A percentile compares a stretch with the other conserved stretches of the same genome.
Evolutionary conservation across 2,888 invertebrate species (phyloP).

Genomic region (Bursaphelenchus okinawaensis): DNA sequence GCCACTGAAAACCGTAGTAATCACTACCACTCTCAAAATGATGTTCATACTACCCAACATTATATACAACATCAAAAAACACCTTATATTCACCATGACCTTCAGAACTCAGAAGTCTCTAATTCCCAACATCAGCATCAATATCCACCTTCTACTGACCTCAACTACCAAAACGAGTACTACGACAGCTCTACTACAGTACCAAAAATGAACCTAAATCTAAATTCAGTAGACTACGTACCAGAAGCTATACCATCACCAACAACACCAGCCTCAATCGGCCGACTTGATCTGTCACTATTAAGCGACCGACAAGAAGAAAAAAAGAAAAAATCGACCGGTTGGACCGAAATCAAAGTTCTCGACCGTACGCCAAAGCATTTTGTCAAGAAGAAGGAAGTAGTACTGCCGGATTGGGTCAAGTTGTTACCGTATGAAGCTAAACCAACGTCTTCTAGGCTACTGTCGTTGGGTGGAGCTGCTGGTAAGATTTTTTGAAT

Average conservation of each 20-base stretch:
- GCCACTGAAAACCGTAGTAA: too few relatives aligned
- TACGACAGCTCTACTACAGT: neutral
- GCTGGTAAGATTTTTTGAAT: neutral
- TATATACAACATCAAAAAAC: too few relatives aligned
- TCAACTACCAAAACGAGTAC: neutral
- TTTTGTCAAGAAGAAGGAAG: neutral
- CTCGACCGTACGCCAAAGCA: conserved; percentile 3
- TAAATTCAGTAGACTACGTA: neutral
- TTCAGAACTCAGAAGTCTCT: too few relatives aligned
- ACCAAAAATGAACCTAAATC: neutral
- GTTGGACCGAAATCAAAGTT: conserved; percentile 3
- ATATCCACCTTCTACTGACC: too few relatives aligned
- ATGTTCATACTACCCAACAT: too few relatives aligned
- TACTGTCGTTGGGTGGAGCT: neutral
- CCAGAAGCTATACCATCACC: neutral
- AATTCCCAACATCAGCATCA: too few relatives aligned
- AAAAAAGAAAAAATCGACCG: neutral
- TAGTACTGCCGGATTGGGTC: conserved; percentile 3
- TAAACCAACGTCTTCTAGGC: neutral
- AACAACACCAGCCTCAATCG: neutral
- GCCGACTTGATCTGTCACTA: neutral
- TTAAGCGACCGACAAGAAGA: conserved; percentile 6
- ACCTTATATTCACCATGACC: too few relatives aligned
- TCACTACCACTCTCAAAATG: too few relatives aligned
- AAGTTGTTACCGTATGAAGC: conserved; percentile 4